Percentiles rank a stretch among this genome's conserved stretches.
Evolutionary conservation across 2,888 invertebrate genomes (phyloP).

Genomic region (Diaperis boleti): DNA sequence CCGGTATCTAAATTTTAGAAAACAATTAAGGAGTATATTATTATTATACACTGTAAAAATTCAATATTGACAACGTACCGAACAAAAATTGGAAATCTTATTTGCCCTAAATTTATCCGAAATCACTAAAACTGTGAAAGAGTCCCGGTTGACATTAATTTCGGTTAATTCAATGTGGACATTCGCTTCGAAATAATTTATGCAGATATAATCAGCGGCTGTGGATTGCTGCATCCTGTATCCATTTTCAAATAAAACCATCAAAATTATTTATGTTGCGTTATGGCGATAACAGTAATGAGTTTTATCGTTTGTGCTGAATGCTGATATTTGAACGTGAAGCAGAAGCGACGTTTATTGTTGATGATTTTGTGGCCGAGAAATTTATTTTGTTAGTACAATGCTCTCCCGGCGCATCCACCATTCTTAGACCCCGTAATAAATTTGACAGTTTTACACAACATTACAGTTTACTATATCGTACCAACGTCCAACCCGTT

Average conservation of each 20-base stretch:
- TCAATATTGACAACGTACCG: too few species aligned
- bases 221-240: slow-evolving; percentile 54
- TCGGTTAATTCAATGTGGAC: slow-evolving; percentile 7
- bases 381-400: slow-evolving; percentile 16
- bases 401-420: too few species aligned
- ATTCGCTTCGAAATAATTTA: slow-evolving; percentile 47
- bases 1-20: too few species aligned
- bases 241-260: slow-evolving; percentile 57
- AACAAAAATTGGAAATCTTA: too few species aligned
- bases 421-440: too few species aligned
- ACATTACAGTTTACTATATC: too few species aligned
- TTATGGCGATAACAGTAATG: slow-evolving; percentile 58
- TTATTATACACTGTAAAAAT: too few species aligned
- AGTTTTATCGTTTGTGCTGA: slow-evolving; percentile 54
- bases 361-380: slow-evolving; percentile 26
- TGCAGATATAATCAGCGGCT: slow-evolving; percentile 54
- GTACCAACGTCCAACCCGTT: background rate
- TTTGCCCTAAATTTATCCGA: background rate
- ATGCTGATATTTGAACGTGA: slow-evolving; percentile 47
- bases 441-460: too few species aligned
- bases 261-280: slow-evolving; percentile 61
- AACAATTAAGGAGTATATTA: too few species aligned
- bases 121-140: background rate
- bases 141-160: slow-evolving; percentile 3
- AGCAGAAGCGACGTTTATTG: slow-evolving; percentile 45